These are phyloP conservation scores for Crypturellus tataupa DNA, from an alignment of 2,797 vertebrate genomes.

Conservation along the genomic window DNA sequence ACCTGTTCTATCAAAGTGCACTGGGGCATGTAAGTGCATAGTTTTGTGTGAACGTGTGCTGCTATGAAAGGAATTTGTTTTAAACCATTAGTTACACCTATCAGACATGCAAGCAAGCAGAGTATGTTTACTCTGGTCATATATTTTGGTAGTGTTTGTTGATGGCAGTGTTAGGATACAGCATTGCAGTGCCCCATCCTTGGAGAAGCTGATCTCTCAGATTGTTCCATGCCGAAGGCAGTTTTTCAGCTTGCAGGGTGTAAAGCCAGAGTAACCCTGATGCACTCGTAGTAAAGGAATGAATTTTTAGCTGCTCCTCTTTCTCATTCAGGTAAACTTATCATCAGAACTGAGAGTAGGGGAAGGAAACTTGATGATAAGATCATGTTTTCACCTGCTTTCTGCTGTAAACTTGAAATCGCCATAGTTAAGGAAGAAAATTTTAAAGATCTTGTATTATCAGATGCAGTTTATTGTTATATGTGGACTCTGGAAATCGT, in stretches of 20 bases:
- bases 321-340: not conserved
- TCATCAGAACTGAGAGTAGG: fast-evolving
- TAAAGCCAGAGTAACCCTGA: not conserved
- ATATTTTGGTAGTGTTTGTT: conserved; percentile 3
- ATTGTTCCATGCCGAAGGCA: not conserved
- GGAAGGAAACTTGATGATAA: not conserved
- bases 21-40: conserved; percentile 91
- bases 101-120: not conserved
- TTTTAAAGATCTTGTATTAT: not conserved
- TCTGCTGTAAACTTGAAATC: not conserved
- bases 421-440: not conserved
- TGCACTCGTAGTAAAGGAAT: not conserved
- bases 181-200: not conserved
- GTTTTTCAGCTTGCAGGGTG: not conserved
- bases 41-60: not conserved
- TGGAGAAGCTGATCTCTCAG: not conserved
- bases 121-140: not conserved
- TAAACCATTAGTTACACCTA: conserved; percentile 9
- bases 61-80: conserved; percentile 33
- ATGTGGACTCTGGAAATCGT: not conserved
- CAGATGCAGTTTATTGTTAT: not conserved
- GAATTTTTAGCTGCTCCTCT: not conserved
- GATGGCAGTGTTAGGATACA: not conserved
- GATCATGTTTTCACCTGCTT: not conserved
- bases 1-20: conserved; percentile 94